phyloP scores from a whole-genome alignment of 2,888 invertebrate species.

The Philonicus albiceps region DNA sequence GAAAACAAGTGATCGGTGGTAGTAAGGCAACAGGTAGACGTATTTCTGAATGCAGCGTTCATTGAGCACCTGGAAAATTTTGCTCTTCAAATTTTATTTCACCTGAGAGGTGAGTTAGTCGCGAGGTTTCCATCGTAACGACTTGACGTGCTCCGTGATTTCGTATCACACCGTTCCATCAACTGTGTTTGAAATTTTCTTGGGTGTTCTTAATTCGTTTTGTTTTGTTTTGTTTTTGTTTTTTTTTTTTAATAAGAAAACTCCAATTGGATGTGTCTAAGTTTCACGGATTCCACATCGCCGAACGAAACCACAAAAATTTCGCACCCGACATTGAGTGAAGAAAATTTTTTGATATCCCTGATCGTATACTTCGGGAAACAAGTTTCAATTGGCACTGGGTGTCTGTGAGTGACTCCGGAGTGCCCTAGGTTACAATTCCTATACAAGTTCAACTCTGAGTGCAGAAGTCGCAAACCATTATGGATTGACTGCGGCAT shows the following conservation, averaged over 20 bases:
- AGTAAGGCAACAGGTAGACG: neutral
- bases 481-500: slow-evolving; percentile 37
- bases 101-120: slow-evolving; percentile 38
- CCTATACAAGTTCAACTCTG: neutral
- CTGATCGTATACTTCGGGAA: neutral
- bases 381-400: neutral
- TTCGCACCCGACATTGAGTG: neutral
- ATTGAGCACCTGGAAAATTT: neutral
- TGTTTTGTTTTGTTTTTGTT: neutral
- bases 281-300: neutral
- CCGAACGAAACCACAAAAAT: neutral
- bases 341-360: neutral
- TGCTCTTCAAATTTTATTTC: neutral
- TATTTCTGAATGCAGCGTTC: neutral
- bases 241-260: neutral
- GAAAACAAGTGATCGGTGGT: neutral
- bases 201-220: neutral
- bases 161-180: neutral
- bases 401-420: neutral
- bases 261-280: neutral
- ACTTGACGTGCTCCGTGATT: slow-evolving; percentile 6
- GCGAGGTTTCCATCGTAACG: slow-evolving; percentile 44
- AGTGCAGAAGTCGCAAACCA: slow-evolving; percentile 26
- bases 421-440: slow-evolving; percentile 22
- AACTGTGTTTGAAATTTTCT: neutral